Evolutionary conservation across 2,797 vertebrate species (phyloP), one percentile per base, ranked within the genome.

Genomic region (Lacerta bilineata): DNA sequence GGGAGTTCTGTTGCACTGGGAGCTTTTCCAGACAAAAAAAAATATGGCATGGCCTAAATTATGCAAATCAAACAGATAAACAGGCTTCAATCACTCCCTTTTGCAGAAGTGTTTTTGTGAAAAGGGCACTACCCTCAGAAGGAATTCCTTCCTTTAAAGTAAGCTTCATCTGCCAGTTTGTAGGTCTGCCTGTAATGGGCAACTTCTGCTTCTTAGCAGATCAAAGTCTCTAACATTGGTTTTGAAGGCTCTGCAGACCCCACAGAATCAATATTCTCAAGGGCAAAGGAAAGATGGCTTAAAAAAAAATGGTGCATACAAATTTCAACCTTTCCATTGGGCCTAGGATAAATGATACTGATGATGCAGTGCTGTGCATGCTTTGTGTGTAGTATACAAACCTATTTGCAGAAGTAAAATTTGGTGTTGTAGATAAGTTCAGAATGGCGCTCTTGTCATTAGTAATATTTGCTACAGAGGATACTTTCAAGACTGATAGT

Each of bases 211-310:
- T 91, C 69, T 72, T 74, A 55, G 41, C 90, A 91, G 80, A 71
- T 11, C 50, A 80, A 72, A 59, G n/a, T 74, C 77, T 15, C 1
- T 18, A 27, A 50, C 46, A 15, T 88, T 92, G 83, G 83, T 66
- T 92, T 46, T 68, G 89, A 46, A 86, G 87, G 78, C 43, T 90
- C 85, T 93, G 86, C 84, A 91, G 94, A 92, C 61, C 90, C 72
- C 18, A 36, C 2, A 1, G 82, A 89, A 87, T 80, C 87, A 89
- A 90, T 75, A 92, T 90, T 76, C 80, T 7, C 76, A 87, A 89
- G 10, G 84, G 90, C 83, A 81, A 2, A 88, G 87, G 85, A 66
- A 89, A 71, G 86, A 82, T 36, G 50, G 50, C 50, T 55, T 55
- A 39, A 75, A 68, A 15, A 15, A 50, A 43, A 72, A 68, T 90